phyloP scores from a whole-genome alignment of 2,797 vertebrate genomes.

The Micromesistius poutassou region DNA sequence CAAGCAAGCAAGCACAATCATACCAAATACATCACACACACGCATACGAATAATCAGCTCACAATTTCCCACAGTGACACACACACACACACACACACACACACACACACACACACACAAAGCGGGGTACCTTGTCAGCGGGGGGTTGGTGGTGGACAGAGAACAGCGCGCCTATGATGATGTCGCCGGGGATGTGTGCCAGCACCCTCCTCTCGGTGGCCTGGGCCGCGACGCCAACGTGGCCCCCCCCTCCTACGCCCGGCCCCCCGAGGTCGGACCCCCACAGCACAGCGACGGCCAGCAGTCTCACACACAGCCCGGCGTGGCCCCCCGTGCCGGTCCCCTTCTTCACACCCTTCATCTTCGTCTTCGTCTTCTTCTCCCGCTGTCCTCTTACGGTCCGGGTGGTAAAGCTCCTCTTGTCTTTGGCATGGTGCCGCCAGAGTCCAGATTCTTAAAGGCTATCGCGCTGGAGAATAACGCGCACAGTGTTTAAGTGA shows the following conservation, averaged over 20 bases:
- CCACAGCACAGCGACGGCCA: constrained; percentile 76
- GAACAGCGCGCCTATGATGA: constrained; percentile 96
- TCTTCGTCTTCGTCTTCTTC: constrained; percentile 34
- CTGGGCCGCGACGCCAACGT: constrained; percentile 76
- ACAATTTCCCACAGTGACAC: no score
- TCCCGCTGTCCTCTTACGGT: constrained; percentile 21
- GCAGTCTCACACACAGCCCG: constrained; percentile 43
- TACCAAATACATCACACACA: background rate
- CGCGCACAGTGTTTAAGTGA: background rate
- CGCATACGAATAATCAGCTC: background rate
- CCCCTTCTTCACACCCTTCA: constrained; percentile 30
- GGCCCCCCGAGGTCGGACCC: constrained; percentile 74
- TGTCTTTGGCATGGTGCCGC: constrained; percentile 23
- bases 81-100: background rate
- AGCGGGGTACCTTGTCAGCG: constrained; percentile 81
- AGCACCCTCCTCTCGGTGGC: constrained; percentile 90
- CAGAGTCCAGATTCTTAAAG: constrained; percentile 7
- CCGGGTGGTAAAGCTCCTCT: constrained; percentile 19
- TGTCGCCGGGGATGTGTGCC: constrained; percentile 91
- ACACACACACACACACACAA: background rate
- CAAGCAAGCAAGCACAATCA: no score
- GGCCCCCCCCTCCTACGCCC: constrained; percentile 47
- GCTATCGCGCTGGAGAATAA: background rate
- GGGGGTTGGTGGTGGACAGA: constrained; percentile 97
- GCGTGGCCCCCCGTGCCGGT: constrained; percentile 11